Conservation (phyloP, 2,797 vertebrate genomes). For the Stomatorhinus walkeri region DNA sequence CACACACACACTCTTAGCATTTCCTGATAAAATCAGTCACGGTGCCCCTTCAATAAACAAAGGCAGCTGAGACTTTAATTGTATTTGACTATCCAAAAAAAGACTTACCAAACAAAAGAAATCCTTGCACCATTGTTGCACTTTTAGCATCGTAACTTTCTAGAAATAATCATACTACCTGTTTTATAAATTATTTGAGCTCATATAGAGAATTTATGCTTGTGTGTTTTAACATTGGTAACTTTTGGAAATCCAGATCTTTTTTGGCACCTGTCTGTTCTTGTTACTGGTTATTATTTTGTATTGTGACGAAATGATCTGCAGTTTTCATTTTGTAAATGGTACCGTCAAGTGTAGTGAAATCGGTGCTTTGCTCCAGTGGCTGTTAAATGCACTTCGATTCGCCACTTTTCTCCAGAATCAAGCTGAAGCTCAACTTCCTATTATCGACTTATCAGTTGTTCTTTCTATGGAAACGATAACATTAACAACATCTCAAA, state of each 20-base stretch:
- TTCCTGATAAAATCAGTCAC: constrained; percentile 41
- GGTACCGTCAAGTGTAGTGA: constrained; percentile 52
- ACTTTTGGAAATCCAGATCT: constrained; percentile 46
- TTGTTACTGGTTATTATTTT: constrained; percentile 52
- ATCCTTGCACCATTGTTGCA: constrained; percentile 74
- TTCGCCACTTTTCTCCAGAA: constrained; percentile 40
- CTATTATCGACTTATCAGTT: constrained; percentile 42
- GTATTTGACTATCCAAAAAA: constrained; percentile 27
- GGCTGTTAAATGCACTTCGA: constrained; percentile 40
- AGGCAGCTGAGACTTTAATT: constrained; percentile 64
- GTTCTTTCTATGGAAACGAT: constrained; percentile 42
- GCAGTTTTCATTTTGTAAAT: constrained; percentile 47
- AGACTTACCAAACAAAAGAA: constrained; percentile 42
- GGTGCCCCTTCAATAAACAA: constrained; percentile 62
- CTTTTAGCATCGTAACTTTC: constrained; percentile 66
- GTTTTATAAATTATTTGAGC: constrained; percentile 70
- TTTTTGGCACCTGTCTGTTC: constrained; percentile 42
- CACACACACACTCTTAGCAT: constrained; percentile 36
- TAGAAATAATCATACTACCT: constrained; percentile 54
- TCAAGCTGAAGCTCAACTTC: constrained; percentile 29
- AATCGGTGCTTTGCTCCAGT: constrained; percentile 44
- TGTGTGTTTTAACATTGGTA: constrained; percentile 33
- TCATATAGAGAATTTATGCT: constrained; percentile 56
- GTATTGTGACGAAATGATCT: constrained; percentile 45
- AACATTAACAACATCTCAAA: constrained; percentile 38